These are phyloP conservation scores for Asobara japonica DNA, from an alignment of 1,140 invertebrate species.

Conservation along the genomic window DNA sequence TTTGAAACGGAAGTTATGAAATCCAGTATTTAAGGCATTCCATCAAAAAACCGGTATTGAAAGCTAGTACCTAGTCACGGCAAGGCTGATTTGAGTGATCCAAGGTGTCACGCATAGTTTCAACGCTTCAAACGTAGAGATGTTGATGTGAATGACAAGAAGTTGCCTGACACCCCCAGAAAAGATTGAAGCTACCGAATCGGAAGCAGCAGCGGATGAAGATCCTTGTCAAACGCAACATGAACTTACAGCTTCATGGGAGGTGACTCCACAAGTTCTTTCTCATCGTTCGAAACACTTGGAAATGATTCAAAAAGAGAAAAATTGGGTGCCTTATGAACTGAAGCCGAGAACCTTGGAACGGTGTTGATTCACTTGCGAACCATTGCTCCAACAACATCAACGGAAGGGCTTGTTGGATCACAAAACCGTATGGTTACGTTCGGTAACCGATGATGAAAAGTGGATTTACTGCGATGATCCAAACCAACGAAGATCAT, in stretches of 20 bases:
- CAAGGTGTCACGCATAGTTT: too few species aligned
- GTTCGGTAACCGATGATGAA: constrained; percentile 42
- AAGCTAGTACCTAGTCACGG: too few species aligned
- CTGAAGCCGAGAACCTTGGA: constrained; percentile 43
- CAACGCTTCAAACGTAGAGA: too few species aligned
- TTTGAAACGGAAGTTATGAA: too few species aligned
- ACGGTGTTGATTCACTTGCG: constrained; percentile 32
- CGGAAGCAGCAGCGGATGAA: constrained; percentile 42
- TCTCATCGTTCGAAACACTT: constrained; percentile 37
- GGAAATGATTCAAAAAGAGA: constrained; percentile 47
- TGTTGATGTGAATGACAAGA: too few species aligned
- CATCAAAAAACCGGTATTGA: too few species aligned
- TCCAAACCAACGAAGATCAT: constrained; percentile 39
- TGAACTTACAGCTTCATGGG: too few species aligned
- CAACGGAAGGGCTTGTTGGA: constrained; percentile 38
- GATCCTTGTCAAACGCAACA: constrained; percentile 42
- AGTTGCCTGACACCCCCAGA: too few species aligned
- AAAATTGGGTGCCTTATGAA: constrained; percentile 46
- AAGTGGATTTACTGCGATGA: constrained; percentile 44
- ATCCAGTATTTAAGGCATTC: too few species aligned
- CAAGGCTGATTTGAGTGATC: too few species aligned
- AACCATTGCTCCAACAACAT: constrained; percentile 33
- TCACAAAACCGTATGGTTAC: too few species aligned
- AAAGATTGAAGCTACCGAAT: too few species aligned
- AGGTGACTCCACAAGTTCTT: constrained; percentile 38